Evolutionary conservation across 1,140 invertebrate species (phyloP), one percentile per base, ranked within the genome.

Genomic region (Tetramorium simillimum): DNA sequence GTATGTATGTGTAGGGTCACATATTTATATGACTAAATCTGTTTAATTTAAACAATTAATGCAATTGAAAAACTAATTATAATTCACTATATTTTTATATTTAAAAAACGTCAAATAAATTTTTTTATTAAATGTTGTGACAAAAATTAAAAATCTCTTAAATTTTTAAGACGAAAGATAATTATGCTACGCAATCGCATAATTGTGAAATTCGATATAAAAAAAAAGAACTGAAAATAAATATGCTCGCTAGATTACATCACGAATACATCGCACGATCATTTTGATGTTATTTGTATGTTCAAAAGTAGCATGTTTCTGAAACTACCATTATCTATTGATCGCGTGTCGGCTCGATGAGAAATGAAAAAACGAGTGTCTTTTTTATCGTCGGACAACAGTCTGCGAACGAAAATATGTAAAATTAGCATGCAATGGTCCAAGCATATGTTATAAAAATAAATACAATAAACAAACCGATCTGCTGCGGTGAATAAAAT

Each of bases 351-450:
- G 40, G 37, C 46, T 40, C 28, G 46, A 85, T 65, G 78, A 85
- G 67, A 72, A 65, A 75, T 2, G 58, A 40, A 73, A 73, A 78
- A 85, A 46, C 81, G 43, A 70, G 21, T 67, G 69, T 37, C 33
- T 89, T 28, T 89, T 21, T 75, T 14, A 53, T 67, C 56, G 70
- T 89, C 82, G 56, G 70, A 89, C 72, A 88, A 86, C 37, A 88
- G 49, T 33, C 46, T 1, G 21, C 40, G 53, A 28, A 28, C 75
- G 53, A 81, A 62, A 69, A 86, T 88, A 75, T 70, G 81, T 75
- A 86, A 80, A 89, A 89, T 89, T 76, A 70, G 3, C 82, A 58
- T 60, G 69, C 60, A 51, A 86, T 81, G 56, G 60, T 56, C 62
- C 65, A 69, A 58, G 28, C 58, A 21, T 60, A 67, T 18, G 9